Percentiles rank a stretch among this genome's conserved stretches.
phyloP scores from a whole-genome alignment of 2,888 invertebrate genomes.

The Yponomeuta evonymella region DNA sequence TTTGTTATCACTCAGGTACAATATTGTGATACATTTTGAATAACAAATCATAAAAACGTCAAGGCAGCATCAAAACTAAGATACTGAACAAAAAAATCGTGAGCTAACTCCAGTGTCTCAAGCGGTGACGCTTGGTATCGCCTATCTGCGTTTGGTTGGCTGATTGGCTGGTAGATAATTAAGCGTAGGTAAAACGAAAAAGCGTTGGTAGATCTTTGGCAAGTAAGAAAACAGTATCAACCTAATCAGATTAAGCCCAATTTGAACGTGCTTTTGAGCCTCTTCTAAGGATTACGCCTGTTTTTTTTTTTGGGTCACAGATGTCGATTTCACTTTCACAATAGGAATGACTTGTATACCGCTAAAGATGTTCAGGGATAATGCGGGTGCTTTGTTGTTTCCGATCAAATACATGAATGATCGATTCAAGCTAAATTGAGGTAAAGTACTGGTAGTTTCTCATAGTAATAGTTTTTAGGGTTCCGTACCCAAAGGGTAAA shows the following conservation, averaged over 20 bases:
- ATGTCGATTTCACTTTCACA: slow-evolving; percentile 14
- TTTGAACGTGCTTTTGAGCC: background rate
- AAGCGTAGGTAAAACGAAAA: too few species aligned
- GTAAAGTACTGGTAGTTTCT: background rate
- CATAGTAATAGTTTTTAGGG: background rate
- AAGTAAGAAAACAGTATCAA: background rate
- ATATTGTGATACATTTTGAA: too few species aligned
- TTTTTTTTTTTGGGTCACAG: slow-evolving; percentile 7
- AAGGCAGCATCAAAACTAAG: too few species aligned
- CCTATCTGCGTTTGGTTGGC: too few species aligned
- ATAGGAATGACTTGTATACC: slow-evolving; percentile 4
- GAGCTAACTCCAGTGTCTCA: too few species aligned
- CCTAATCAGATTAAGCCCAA: background rate
- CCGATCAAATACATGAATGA: background rate
- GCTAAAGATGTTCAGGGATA: background rate
- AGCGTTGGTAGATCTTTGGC: too few species aligned
- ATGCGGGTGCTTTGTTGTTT: background rate
- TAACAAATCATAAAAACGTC: too few species aligned
- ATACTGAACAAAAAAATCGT: too few species aligned
- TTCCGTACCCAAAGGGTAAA: too few species aligned
- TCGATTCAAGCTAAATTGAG: background rate
- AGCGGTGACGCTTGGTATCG: too few species aligned
- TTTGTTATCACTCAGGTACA: too few species aligned
- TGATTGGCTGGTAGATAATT: too few species aligned
- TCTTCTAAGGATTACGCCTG: slow-evolving; percentile 4